Percentiles rank a stretch among this genome's conserved stretches.
phyloP scores from a whole-genome alignment of 1,140 invertebrate species.

The Drusus annulatus region DNA sequence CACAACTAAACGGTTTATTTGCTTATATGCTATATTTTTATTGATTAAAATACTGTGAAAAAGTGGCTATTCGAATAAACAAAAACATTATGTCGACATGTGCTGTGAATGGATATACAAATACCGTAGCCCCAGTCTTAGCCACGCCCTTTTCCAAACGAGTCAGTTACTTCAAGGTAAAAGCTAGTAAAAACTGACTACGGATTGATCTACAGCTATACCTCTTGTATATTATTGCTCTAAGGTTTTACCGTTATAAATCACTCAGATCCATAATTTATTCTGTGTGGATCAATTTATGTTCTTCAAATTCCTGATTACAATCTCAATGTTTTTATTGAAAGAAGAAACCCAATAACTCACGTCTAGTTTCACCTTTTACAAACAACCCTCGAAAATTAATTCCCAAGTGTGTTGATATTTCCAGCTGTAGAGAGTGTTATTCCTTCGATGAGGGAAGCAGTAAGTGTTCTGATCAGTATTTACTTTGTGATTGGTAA shows the following conservation, averaged over 20 bases:
- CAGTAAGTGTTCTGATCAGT: slow-evolving; percentile 55
- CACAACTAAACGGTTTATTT: no score
- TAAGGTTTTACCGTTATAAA: background rate
- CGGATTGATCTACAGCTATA: no score
- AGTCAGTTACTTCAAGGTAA: no score
- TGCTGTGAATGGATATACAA: no score
- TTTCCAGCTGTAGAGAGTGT: slow-evolving; percentile 18
- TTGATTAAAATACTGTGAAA: no score
- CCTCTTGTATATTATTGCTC: no score
- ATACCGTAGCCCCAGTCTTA: no score
- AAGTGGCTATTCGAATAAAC: no score
- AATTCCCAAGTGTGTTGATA: background rate
- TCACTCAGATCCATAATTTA: background rate
- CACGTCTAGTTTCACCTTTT: background rate
- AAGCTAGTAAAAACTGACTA: no score
- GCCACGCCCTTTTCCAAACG: no score
- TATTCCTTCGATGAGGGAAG: background rate
- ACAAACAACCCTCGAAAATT: background rate
- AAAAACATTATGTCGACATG: no score
- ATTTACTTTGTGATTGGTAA: slow-evolving; percentile 75
- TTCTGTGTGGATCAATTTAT: background rate
- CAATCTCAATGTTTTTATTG: background rate
- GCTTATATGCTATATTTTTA: no score
- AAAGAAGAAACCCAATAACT: background rate
- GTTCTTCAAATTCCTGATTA: background rate